These are phyloP conservation scores for Cheiracanthium punctorium DNA, from an alignment of 2,888 invertebrate species.

Conservation along the genomic window DNA sequence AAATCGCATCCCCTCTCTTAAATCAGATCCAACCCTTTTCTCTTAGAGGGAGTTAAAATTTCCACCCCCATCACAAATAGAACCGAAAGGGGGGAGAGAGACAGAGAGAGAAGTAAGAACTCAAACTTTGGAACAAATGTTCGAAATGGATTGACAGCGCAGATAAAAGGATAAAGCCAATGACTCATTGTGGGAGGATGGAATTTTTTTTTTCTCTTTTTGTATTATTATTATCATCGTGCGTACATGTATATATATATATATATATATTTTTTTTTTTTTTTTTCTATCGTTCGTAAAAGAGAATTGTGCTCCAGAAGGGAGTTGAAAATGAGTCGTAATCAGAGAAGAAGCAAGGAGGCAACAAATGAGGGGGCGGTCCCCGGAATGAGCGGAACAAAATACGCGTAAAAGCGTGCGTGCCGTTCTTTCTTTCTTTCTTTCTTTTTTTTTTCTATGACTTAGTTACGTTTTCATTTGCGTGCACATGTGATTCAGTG, in stretches of 20 bases:
- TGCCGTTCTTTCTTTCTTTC: neutral
- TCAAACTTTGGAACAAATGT: slow-evolving; percentile 47
- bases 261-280: slow-evolving; percentile 24
- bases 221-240: slow-evolving; percentile 41
- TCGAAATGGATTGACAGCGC: slow-evolving; percentile 47
- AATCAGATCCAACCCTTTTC: slow-evolving; percentile 63
- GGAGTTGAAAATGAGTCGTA: slow-evolving; percentile 64
- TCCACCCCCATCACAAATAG: slow-evolving; percentile 15
- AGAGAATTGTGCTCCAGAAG: slow-evolving; percentile 3
- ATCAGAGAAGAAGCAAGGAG: slow-evolving; percentile 47
- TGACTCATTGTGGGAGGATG: slow-evolving; percentile 60
- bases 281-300: slow-evolving; percentile 20
- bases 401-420: slow-evolving; percentile 10
- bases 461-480: neutral
- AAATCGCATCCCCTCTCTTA: slow-evolving; percentile 19
- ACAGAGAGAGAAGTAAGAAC: slow-evolving; percentile 27
- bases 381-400: neutral
- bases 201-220: slow-evolving; percentile 33
- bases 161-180: slow-evolving; percentile 59
- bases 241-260: no score
- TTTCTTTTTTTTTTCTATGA: neutral
- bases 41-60: neutral
- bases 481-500: neutral
- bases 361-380: slow-evolving; percentile 42
- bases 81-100: slow-evolving; percentile 4